Evolutionary conservation across 2,888 invertebrate species (phyloP).

Genomic region (Helobdella robusta): DNA sequence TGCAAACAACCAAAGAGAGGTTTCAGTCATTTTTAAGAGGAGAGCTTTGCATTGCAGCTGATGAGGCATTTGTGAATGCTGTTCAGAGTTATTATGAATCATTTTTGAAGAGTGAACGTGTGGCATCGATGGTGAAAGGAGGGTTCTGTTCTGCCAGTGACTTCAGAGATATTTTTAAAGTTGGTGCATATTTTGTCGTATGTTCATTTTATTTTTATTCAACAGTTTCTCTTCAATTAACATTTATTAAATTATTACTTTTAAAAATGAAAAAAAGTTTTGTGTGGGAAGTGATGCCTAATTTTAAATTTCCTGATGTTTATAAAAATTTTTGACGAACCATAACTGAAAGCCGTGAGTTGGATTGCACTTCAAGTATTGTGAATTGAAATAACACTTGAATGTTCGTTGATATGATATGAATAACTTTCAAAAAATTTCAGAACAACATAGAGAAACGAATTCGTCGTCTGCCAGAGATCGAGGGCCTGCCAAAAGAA

Average conservation of each 20-base stretch:
- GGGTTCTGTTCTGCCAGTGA: slow-evolving; percentile 97
- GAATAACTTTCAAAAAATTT: too few species aligned
- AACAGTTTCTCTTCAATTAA: too few species aligned
- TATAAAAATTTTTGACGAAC: background rate
- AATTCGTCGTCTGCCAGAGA: slow-evolving; percentile 91
- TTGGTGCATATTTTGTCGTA: background rate
- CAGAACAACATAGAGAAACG: slow-evolving; percentile 91
- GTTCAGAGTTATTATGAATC: slow-evolving; percentile 74
- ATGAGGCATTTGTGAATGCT: slow-evolving; percentile 86
- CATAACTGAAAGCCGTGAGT: too few species aligned
- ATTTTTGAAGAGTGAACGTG: slow-evolving; percentile 90
- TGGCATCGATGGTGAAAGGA: slow-evolving; percentile 88
- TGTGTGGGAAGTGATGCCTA: background rate
- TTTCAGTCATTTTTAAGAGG: slow-evolving; percentile 93
- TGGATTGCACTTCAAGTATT: too few species aligned
- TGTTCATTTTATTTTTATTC: background rate
- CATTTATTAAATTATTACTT: background rate
- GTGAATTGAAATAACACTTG: too few species aligned
- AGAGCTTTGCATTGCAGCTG: slow-evolving; percentile 62
- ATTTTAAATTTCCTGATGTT: background rate
- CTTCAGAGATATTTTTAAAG: slow-evolving; percentile 89
- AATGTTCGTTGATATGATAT: too few species aligned
- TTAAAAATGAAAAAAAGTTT: background rate
- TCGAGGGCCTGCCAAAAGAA: slow-evolving; percentile 97
- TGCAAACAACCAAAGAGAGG: slow-evolving; percentile 82